phyloP scores from a whole-genome alignment of 2,113 vertebrate genomes.

The Pollachius pollachius region DNA sequence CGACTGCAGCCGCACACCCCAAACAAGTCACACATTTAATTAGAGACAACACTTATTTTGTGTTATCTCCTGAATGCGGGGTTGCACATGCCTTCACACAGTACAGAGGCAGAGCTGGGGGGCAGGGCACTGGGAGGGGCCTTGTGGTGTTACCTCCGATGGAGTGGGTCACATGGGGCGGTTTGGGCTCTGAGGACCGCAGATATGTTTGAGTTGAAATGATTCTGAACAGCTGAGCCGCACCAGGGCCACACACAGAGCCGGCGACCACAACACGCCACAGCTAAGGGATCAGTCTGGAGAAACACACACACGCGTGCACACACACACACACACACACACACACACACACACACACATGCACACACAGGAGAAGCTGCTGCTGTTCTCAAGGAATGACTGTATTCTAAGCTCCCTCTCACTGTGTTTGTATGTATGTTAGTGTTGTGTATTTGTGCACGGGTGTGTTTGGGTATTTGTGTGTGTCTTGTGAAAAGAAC shows the following conservation, averaged over 20 bases:
- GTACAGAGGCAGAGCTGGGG: conserved; percentile 43
- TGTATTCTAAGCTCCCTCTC: conserved; percentile 22
- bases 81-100: conserved; percentile 14
- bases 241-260: conserved; percentile 68
- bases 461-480: conserved; percentile 14
- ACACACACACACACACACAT: conserved; percentile 11
- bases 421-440: neutral
- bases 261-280: conserved; percentile 60
- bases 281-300: conserved; percentile 51
- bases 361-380: conserved; percentile 6
- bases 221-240: conserved; percentile 62
- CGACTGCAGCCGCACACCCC: conserved; percentile 6
- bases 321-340: neutral
- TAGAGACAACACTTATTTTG: no score
- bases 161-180: conserved; percentile 54
- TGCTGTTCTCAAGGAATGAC: conserved; percentile 33
- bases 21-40: neutral
- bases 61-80: no score
- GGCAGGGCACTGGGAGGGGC: conserved; percentile 22
- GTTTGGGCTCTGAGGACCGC: conserved; percentile 52
- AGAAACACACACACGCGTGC: conserved; percentile 47
- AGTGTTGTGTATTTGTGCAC: conserved; percentile 10
- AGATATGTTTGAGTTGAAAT: conserved; percentile 67
- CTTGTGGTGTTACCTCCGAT: conserved; percentile 53
- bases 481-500: conserved; percentile 40